Evolutionary conservation across 64 coral and sea anemone species (phyloP), one percentile per base, ranked within the genome.

Genomic region (Montipora cactus): DNA sequence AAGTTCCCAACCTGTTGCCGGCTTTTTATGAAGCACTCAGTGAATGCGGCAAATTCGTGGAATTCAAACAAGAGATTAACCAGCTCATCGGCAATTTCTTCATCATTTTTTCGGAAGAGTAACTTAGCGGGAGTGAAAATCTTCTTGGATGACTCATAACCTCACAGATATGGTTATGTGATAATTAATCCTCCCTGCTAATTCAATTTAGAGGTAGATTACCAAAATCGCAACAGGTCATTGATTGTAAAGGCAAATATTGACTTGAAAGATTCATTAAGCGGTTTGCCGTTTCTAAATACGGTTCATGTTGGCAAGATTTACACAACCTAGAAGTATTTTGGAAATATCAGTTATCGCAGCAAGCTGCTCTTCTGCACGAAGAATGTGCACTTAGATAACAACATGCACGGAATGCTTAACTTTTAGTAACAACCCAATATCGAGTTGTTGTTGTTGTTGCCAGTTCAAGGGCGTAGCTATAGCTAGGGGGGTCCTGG

Each of bases 41-140:
- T 78, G 76, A 78, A 78, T 78, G 47, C 15, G 7, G 47, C 76
- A 78, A 49, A 78, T 78, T 78, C 14, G 46, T n/a, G 76, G 76
- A 47, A 49, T 78, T 49, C 46, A 64, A 64, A 15, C 8, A 46
- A 78, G 47, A 78, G 15, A 50, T 51, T 78, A 46, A 78, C 76
- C 76, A 76, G 37, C 5, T 48, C 5, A 50, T 2, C 16, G 45
- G 13, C 47, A 78, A 78, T 78, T 78, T 49, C 76, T 78, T 78
- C 44, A 78, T 78, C 44, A 78, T 78, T 78, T 78, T 78, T 78
- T 45, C 15, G 47, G 76, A 19, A 49, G 13, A 49, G 46, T n/a
- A 78, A 78, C 28, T 28, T 28, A 49, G 76, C 47, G 12, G 46
- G 2, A 18, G 47, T 51, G 21, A 23, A 71, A 71, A 23, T 78